Evolutionary conservation across 1,140 invertebrate genomes (phyloP), one percentile per base, ranked within the genome.

Genomic region (Drosophila sturtevanti): DNA sequence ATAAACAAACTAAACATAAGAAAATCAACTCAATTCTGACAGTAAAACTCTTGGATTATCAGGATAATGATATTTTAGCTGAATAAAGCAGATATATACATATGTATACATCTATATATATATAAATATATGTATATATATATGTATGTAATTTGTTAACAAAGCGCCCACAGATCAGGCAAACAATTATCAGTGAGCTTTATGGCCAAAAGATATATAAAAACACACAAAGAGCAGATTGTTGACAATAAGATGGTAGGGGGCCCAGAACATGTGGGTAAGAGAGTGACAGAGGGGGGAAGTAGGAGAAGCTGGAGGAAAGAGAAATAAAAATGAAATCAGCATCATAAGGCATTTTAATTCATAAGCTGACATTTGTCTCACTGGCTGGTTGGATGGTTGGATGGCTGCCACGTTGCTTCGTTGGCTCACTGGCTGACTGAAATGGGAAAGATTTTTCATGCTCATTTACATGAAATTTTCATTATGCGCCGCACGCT

Each of bases 391-490:
- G 37, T 56, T 68, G 59, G 66, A 48, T 51, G 64, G 37, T 52
- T 79, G 68, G 21, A 67, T 70, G 71, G n/a, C 79, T 82, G 37
- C 31, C 68, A 18, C 41, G 16, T 67, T 74, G 10, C 52, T 51
- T 38, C 27, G 9, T 37, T 67, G 68, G 16, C 65, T 67, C 67
- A 10, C 59, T 72, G 60, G 31, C 79, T 71, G 69, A 62, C 74
- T 81, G 77, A 79, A 90, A 90, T 90, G 87, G 81, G 84, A 87
- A 72, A 90, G 79, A 90, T 90, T 87, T 90, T 90, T 90, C 81
- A 90, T 87, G 87, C 87, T 90, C 87, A 90, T 90, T 90, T 90
- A 90, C 87, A 90, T 90, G 82, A 90, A 90, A 90, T 87, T 90
- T 90, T 90, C 87, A 90, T 90, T 90, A 90, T 81, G 84, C 75